These are phyloP conservation scores for Drosophila picticornis DNA, from an alignment of 2,888 invertebrate species.

Conservation along the genomic window DNA sequence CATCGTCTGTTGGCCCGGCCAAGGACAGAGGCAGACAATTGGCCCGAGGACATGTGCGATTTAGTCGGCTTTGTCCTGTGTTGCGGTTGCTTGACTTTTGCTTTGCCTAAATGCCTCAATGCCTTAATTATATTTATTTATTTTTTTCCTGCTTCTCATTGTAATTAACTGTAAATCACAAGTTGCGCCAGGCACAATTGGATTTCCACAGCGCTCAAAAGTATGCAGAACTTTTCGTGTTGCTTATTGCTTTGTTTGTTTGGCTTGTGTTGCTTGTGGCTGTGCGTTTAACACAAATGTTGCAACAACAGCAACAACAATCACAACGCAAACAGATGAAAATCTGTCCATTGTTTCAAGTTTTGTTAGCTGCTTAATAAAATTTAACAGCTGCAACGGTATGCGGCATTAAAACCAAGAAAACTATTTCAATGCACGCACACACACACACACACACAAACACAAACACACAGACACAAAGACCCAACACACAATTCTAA, in stretches of 20 bases:
- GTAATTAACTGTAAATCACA: constrained; percentile 62
- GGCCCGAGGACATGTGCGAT: constrained; percentile 37
- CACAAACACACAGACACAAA: not conserved
- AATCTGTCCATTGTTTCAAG: constrained; percentile 60
- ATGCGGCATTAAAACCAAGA: constrained; percentile 46
- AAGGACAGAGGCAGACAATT: constrained; percentile 24
- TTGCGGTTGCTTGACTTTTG: constrained; percentile 42
- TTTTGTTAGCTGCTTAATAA: constrained; percentile 61
- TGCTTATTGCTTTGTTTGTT: constrained; percentile 8
- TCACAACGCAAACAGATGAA: constrained; percentile 28
- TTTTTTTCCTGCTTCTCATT: constrained; percentile 7
- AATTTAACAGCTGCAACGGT: constrained; percentile 71
- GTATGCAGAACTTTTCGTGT: constrained; percentile 41
- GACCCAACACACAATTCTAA: constrained; percentile 24
- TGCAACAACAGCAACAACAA: constrained; percentile 16
- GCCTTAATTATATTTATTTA: constrained; percentile 68
- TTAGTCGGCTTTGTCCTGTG: constrained; percentile 26
- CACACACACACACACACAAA: not conserved
- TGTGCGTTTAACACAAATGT: constrained; percentile 26
- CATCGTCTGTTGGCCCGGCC: constrained; percentile 12
- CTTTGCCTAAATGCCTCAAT: constrained; percentile 52
- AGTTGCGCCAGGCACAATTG: constrained; percentile 49
- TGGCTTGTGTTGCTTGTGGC: constrained; percentile 19
- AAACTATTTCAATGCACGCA: constrained; percentile 67
- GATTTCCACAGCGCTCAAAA: constrained; percentile 42